A percentile compares a stretch with the other conserved stretches of the same genome.
Evolutionary conservation across 2,113 vertebrate species (phyloP).

Genomic region (Prinia subflava): DNA sequence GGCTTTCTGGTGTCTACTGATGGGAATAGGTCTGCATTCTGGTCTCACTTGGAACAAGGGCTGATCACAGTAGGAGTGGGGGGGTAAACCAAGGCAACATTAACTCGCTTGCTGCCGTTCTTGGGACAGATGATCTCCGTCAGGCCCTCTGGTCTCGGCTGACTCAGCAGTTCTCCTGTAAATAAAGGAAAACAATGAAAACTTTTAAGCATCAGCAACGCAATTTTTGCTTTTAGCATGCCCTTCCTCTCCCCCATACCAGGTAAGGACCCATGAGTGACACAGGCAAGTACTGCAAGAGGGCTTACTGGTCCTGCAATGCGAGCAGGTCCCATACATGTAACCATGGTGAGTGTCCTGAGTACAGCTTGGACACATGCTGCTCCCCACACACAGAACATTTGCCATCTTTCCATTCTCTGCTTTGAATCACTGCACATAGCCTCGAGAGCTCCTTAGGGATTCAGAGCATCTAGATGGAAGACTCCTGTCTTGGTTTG

Average conservation of each 20-base stretch:
- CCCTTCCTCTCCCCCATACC: not conserved
- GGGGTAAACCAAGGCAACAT: constrained; percentile 94
- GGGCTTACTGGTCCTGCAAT: not conserved
- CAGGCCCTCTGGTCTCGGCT: constrained; percentile 91
- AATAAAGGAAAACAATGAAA: not conserved
- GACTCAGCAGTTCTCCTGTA: constrained; percentile 93
- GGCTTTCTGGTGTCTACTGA: constrained; percentile 19
- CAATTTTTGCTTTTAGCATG: not conserved
- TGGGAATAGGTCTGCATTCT: not conserved
- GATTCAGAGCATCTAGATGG: not conserved
- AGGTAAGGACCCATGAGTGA: not conserved
- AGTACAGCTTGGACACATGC: not conserved
- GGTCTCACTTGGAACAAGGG: constrained; percentile 88
- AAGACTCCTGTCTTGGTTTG: no score
- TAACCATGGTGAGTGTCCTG: not conserved
- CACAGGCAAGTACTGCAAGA: no score
- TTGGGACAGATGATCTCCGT: constrained; percentile 94
- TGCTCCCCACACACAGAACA: not conserved
- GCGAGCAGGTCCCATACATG: not conserved
- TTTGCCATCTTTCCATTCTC: not conserved
- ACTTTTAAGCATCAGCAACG: not conserved
- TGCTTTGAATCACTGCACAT: not conserved
- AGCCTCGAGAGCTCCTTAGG: not conserved
- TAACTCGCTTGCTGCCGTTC: constrained; percentile 89
- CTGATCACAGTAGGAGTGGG: constrained; percentile 91